Percentiles rank a stretch among this genome's conserved stretches.
phyloP scores from a whole-genome alignment of 1,140 invertebrate species.

The Oncopeltus fasciatus region DNA sequence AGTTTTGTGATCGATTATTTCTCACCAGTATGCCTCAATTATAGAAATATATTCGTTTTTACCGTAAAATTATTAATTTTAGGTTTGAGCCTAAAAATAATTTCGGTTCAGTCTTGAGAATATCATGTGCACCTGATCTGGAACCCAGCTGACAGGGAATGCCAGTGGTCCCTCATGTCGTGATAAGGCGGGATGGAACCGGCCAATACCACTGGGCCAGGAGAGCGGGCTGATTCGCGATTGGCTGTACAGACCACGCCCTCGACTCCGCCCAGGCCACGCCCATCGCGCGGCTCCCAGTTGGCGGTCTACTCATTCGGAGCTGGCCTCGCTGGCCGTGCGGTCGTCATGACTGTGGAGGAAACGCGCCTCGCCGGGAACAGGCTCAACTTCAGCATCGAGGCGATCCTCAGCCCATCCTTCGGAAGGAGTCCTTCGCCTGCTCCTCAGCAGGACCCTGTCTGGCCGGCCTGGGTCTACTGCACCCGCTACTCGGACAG shows the following conservation, averaged over 20 bases:
- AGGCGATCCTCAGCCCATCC: slow-evolving; percentile 45
- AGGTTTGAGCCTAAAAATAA: no score
- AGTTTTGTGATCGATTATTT: no score
- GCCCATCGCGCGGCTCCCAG: neutral
- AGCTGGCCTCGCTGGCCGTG: neutral
- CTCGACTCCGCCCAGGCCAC: neutral
- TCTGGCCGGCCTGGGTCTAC: slow-evolving; percentile 75
- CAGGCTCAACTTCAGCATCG: slow-evolving; percentile 38
- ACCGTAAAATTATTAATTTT: no score
- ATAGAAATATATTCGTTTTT: no score
- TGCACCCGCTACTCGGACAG: slow-evolving; percentile 90
- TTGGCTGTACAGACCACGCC: neutral
- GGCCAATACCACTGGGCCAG: neutral
- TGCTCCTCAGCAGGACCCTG: slow-evolving; percentile 19
- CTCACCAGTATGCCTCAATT: no score
- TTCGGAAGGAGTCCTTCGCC: slow-evolving; percentile 33
- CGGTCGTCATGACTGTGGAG: slow-evolving; percentile 22
- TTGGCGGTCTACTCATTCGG: no score
- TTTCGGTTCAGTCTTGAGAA: no score
- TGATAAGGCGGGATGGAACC: neutral
- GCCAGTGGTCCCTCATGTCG: no score
- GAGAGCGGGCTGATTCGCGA: no score
- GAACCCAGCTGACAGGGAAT: no score
- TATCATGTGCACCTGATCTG: no score
- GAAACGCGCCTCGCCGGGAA: slow-evolving; percentile 22